Conservation (phyloP, 2,797 vertebrate genomes). For the Eulemur coronatus region DNA sequence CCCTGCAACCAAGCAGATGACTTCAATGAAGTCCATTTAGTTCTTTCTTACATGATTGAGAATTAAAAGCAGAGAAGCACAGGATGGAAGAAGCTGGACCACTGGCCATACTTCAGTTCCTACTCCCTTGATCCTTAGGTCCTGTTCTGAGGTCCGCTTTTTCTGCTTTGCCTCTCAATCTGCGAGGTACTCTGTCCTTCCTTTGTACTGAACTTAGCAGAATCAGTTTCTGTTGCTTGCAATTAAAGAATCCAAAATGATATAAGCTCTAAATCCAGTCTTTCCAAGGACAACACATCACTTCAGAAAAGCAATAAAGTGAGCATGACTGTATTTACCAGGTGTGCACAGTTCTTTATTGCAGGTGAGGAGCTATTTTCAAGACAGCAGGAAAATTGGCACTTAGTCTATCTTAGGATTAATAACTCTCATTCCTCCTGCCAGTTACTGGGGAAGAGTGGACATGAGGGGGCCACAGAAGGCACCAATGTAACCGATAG, state of each 20-base stretch:
- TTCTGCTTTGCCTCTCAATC: neutral
- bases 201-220: neutral
- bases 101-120: neutral
- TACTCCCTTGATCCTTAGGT: neutral
- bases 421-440: neutral
- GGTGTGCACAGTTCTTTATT: neutral
- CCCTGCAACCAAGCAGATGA: neutral
- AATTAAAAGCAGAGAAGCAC: neutral
- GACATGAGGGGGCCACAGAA: neutral
- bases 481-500: neutral
- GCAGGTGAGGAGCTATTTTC: neutral
- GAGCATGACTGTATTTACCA: neutral
- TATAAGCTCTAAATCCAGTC: neutral
- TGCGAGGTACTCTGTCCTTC: neutral
- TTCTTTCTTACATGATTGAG: neutral
- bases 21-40: neutral
- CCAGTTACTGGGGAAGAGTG: neutral
- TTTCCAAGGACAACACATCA: neutral
- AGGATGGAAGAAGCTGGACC: neutral
- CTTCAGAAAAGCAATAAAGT: neutral
- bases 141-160: neutral
- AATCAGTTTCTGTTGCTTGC: neutral
- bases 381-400: constrained; percentile 25
- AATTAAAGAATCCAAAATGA: neutral
- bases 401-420: neutral